Conservation (phyloP, 64 coral and sea anemone genomes). For the Stichodactyla mertensii region DNA sequence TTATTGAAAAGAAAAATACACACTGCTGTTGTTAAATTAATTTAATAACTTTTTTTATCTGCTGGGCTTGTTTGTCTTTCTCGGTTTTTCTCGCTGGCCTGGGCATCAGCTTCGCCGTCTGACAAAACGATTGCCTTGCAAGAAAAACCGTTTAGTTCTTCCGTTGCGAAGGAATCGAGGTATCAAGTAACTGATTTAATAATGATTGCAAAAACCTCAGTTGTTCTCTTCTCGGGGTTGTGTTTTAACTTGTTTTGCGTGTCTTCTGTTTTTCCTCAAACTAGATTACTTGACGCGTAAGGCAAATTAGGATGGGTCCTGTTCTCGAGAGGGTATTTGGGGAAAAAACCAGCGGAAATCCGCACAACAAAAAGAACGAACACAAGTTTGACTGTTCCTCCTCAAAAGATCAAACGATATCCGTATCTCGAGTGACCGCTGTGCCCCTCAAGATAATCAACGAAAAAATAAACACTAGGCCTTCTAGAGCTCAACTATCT, state of each 20-base stretch:
- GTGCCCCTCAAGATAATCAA: conserved; percentile 4
- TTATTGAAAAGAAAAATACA: conserved; percentile 19
- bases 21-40: conserved; percentile 8
- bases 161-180: neutral
- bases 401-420: conserved; percentile 12
- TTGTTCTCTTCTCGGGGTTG: neutral
- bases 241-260: neutral
- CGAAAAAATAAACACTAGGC: neutral
- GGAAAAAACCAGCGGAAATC: neutral
- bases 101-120: neutral
- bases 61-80: neutral
- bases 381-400: neutral
- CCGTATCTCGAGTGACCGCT: neutral
- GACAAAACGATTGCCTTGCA: conserved; percentile 5
- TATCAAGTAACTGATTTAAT: neutral
- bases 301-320: neutral
- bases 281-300: neutral
- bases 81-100: neutral
- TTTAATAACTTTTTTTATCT: conserved; percentile 18
- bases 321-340: neutral
- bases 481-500: neutral
- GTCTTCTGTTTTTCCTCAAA: neutral
- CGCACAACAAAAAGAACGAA: conserved; percentile 2
- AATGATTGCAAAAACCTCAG: conserved; percentile 14
- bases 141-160: neutral